Conservation (phyloP, 2,888 invertebrate genomes). For the Drosophila kambysellisi region DNA sequence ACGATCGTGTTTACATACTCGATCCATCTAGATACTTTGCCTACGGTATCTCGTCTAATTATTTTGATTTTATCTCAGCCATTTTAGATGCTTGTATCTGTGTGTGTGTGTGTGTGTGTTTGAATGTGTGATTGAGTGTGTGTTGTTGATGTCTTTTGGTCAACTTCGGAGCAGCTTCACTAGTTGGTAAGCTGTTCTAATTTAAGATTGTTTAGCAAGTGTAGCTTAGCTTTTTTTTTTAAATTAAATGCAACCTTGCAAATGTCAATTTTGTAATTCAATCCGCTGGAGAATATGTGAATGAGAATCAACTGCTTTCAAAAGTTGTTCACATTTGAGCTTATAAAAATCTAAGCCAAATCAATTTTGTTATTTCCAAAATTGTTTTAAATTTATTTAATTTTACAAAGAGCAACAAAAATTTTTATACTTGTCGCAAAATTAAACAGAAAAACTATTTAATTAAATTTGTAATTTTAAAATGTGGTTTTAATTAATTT, state of each 20-base stretch:
- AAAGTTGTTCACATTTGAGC: not conserved
- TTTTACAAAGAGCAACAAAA: no score
- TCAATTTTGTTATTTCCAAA: not conserved
- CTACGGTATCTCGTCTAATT: slow-evolving; percentile 59
- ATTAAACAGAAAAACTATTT: not conserved
- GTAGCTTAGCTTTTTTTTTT: not conserved
- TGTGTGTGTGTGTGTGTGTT: not conserved
- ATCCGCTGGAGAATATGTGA: not conserved
- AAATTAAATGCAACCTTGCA: not conserved
- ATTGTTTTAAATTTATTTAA: not conserved
- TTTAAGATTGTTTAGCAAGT: not conserved
- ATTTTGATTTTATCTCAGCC: slow-evolving; percentile 43
- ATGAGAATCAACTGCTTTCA: not conserved
- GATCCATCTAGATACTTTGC: slow-evolving; percentile 58
- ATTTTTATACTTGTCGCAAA: not conserved
- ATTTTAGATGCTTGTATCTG: slow-evolving; percentile 20
- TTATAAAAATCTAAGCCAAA: not conserved
- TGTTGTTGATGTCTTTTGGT: slow-evolving; percentile 5
- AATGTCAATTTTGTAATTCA: not conserved
- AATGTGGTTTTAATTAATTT: no score
- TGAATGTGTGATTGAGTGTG: slow-evolving; percentile 5
- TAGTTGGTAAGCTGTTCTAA: not conserved
- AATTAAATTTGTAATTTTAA: not conserved
- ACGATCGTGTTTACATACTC: slow-evolving; percentile 76
- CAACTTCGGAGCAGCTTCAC: slow-evolving; percentile 20